Conservation (phyloP, 2,888 invertebrate species). For the Pollenia amentaria region DNA sequence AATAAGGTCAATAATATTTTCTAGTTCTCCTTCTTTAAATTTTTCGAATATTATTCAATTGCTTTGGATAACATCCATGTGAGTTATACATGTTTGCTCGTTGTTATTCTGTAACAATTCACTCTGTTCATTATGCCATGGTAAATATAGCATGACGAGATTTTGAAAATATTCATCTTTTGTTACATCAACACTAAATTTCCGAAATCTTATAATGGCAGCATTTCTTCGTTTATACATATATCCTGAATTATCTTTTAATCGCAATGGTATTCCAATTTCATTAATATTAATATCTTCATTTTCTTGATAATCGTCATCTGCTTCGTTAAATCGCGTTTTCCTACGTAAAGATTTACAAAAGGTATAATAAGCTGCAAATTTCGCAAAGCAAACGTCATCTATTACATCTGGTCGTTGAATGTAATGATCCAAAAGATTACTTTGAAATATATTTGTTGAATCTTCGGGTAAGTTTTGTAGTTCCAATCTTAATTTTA, state of each 20-base stretch:
- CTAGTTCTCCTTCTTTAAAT: slow-evolving; percentile 21
- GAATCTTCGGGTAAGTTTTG: slow-evolving; percentile 19
- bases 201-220: slow-evolving; percentile 9
- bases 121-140: slow-evolving; percentile 5
- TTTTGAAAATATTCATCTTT: slow-evolving; percentile 20
- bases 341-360: background rate
- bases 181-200: background rate
- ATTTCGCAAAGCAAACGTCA: slow-evolving; percentile 38
- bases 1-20: slow-evolving; percentile 23
- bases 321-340: background rate
- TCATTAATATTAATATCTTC: background rate
- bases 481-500: background rate
- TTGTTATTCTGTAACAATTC: slow-evolving; percentile 4
- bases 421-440: slow-evolving; percentile 37
- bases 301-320: slow-evolving; percentile 4
- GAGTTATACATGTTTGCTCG: background rate
- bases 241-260: background rate
- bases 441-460: background rate
- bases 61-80: background rate
- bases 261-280: background rate
- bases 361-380: slow-evolving; percentile 27
- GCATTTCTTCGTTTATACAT: slow-evolving; percentile 16
- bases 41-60: slow-evolving; percentile 1
- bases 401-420: slow-evolving; percentile 32
- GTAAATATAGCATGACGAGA: background rate